These are phyloP conservation scores for Heteromyza rotundicornis DNA, from an alignment of 2,888 invertebrate species.

Conservation along the genomic window DNA sequence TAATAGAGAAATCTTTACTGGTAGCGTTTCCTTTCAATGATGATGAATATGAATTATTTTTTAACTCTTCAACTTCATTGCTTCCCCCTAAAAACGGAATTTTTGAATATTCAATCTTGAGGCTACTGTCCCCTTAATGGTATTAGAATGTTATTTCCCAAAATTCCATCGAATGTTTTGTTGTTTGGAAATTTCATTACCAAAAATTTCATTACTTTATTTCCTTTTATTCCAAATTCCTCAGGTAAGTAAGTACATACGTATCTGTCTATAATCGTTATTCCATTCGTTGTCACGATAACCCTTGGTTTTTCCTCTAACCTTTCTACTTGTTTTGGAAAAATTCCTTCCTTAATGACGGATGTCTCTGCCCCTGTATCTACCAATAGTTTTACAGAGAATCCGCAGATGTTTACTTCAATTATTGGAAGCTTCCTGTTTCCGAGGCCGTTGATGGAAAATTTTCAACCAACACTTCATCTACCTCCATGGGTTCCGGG, in stretches of 20 bases:
- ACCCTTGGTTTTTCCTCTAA: neutral
- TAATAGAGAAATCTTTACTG: too few relatives aligned
- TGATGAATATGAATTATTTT: too few relatives aligned
- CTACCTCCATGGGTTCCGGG: neutral
- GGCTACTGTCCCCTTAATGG: neutral
- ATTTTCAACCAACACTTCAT: neutral
- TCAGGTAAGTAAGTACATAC: neutral
- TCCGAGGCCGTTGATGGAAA: too few relatives aligned
- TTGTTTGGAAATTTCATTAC: neutral
- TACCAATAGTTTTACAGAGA: neutral
- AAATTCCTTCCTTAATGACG: neutral
- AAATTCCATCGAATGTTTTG: neutral
- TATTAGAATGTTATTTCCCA: neutral
- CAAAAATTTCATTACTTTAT: neutral
- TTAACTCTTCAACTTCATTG: too few relatives aligned
- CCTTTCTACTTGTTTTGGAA: neutral
- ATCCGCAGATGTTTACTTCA: too few relatives aligned
- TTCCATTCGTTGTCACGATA: neutral
- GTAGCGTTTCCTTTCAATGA: too few relatives aligned
- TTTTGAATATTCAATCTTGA: too few relatives aligned
- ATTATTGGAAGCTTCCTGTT: too few relatives aligned
- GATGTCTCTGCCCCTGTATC: neutral
- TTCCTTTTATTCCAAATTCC: neutral
- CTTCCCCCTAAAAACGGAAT: neutral
- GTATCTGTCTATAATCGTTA: neutral